Evolutionary conservation across 1,140 invertebrate genomes (phyloP), one percentile per base, ranked within the genome.

Genomic region (Bombus waltoni): DNA sequence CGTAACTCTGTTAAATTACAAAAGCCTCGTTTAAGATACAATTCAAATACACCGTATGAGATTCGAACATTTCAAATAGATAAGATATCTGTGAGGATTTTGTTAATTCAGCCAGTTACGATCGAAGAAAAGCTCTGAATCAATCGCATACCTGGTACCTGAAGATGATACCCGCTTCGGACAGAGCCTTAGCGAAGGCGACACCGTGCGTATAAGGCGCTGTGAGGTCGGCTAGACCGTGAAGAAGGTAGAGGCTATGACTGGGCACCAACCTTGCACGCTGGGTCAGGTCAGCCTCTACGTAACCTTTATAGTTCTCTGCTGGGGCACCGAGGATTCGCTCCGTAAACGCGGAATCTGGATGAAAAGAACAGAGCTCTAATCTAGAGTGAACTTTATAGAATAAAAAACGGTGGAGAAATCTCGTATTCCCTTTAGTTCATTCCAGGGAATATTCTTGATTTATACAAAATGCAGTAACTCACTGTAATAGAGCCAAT

Each of bases 261-360:
- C 97, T 96, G 85, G 97, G 97, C 88, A 99, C 98, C 93, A 98
- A 96, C 92, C 97, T 97, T 65, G 98, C 98, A 80, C 97, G 96
- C 94, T 98, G 97, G 28, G 98, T 98, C 81, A 98, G 97, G 95
- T 99, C 98, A 38, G 98, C 97, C 92, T 98, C 97, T 89, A 98
- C 98, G 95, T 99, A 99, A 57, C 98, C 98, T 92, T 98, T 98
- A 94, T 97, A 98, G 95, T 99, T 99, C 91, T 98, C 98, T 28
- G 96, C 96, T 68, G 98, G 98, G 66, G 97, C 96, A 28, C 98
- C 98, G 88, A 99, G 96, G 91, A 99, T 97, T 81, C 98, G 96
- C 95, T 99, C 98, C 96, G 98, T 99, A 93, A 99, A 99, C 11
- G 98, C 98, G 38, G 98, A 98, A 95, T 99, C 98, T 99, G 92